These are phyloP conservation scores for Muntiacus reevesi DNA, from an alignment of 2,113 vertebrate species.

Conservation along the genomic window DNA sequence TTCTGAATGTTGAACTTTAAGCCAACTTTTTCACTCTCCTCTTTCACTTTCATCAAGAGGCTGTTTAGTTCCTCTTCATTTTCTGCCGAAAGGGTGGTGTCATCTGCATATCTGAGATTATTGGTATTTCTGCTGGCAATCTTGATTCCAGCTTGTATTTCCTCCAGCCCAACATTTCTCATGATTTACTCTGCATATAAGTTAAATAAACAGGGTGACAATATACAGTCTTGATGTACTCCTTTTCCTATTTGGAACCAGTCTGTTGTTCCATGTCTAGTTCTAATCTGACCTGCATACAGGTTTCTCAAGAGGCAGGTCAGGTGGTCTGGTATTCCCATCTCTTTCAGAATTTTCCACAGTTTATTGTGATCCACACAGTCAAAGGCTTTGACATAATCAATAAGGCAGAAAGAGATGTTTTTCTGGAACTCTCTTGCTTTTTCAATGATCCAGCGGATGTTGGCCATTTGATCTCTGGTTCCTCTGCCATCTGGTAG, in stretches of 20 bases:
- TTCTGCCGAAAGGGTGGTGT: neutral
- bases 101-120: neutral
- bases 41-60: neutral
- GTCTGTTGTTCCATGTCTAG: neutral
- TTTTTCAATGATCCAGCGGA: accelerated
- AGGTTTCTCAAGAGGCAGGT: neutral
- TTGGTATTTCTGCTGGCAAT: accelerated
- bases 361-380: neutral
- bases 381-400: neutral
- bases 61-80: neutral
- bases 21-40: neutral
- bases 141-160: neutral
- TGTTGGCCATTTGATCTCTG: neutral
- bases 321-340: neutral
- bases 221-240: neutral
- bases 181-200: neutral
- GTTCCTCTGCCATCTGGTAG: neutral
- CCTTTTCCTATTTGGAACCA: neutral
- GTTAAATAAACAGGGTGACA: neutral
- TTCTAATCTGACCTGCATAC: neutral
- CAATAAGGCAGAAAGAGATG: neutral
- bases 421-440: neutral
- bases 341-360: neutral
- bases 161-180: accelerated
- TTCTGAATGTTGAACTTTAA: neutral